phyloP scores from a whole-genome alignment of 2,797 vertebrate species.

The Malurus leucopterus region DNA sequence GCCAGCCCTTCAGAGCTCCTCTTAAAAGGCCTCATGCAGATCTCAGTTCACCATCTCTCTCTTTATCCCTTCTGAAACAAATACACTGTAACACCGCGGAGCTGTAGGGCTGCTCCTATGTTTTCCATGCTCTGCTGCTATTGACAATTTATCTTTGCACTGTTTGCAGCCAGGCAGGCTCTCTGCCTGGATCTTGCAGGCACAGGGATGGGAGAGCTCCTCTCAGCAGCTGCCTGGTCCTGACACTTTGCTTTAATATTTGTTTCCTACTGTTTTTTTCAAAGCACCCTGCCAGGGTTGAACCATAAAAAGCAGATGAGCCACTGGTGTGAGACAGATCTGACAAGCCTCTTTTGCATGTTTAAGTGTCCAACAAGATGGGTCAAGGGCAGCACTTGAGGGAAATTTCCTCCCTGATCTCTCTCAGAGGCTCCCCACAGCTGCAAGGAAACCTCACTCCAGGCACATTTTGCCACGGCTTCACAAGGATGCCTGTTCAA shows the following conservation, averaged over 20 bases:
- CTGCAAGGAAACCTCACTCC: neutral
- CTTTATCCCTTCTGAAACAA: neutral
- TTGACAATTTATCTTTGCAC: neutral
- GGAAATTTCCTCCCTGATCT: neutral
- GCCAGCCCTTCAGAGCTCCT: neutral
- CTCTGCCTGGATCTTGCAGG: neutral
- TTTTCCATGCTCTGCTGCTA: neutral
- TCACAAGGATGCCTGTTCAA: neutral
- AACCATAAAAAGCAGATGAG: neutral
- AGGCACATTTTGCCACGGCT: neutral
- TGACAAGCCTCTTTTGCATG: neutral
- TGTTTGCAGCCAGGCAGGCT: neutral
- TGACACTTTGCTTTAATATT: neutral
- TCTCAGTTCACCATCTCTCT: neutral
- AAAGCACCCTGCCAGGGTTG: neutral
- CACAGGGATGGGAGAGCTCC: neutral
- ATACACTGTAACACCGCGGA: rapidly evolving
- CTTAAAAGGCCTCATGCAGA: neutral
- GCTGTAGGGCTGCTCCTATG: neutral
- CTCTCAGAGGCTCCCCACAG: neutral
- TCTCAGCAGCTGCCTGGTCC: neutral
- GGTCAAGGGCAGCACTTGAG: neutral
- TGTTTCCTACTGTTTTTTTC: neutral
- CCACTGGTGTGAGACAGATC: neutral
- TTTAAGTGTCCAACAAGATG: neutral